Evolutionary conservation across 2,888 invertebrate genomes (phyloP).

Genomic region (Kuschelorhynchus macadamiae): DNA sequence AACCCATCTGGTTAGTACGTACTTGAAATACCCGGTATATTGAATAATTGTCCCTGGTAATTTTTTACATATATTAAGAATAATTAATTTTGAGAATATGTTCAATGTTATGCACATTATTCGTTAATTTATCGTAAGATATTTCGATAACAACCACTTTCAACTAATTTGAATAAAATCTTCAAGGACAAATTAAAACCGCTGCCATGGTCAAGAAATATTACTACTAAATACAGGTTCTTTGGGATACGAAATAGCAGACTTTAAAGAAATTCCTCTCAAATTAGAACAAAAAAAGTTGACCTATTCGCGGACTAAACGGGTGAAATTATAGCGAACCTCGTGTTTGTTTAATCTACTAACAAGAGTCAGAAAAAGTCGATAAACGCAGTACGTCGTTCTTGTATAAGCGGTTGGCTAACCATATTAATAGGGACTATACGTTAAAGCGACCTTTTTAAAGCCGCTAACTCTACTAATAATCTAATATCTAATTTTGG

Average conservation of each 20-base stretch:
- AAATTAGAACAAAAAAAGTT: constrained; percentile 17
- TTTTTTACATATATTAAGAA: no score
- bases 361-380: constrained; percentile 34
- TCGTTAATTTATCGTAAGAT: no score
- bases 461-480: constrained; percentile 1
- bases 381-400: constrained; percentile 33
- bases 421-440: constrained; percentile 33
- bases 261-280: constrained; percentile 20
- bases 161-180: background rate
- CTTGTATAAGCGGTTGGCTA: constrained; percentile 14
- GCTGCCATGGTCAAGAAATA: background rate
- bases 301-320: constrained; percentile 23
- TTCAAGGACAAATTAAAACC: background rate
- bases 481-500: no score
- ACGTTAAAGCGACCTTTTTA: background rate
- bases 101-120: background rate
- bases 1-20: no score
- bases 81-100: no score
- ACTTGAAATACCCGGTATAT: no score
- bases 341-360: constrained; percentile 41
- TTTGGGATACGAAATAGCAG: constrained; percentile 19
- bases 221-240: background rate
- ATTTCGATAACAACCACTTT: no score
- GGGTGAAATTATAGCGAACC: constrained; percentile 27
- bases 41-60: no score